Base-by-base conservation (phyloP, 2,888 invertebrate species). In the Arenicola marina region DNA sequence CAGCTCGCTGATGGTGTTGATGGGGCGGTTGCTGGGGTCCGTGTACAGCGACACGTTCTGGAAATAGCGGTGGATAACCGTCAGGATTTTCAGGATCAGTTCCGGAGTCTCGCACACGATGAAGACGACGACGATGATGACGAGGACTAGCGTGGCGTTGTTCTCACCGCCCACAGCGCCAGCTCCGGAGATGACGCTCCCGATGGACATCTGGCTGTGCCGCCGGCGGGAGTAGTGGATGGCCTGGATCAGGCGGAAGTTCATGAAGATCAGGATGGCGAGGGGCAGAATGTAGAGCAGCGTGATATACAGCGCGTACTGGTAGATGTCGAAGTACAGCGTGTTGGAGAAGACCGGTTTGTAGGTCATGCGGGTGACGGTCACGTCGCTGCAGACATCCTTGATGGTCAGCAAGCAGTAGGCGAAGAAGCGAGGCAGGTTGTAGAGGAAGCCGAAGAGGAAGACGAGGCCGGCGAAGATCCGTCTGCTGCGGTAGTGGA, bases 141-240 rank as follows among this genome's bases (percentile, higher is more conserved):
- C 58, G n/a, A 70, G 63, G 7, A 70, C 70, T 24, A 65, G 28
- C 2, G 70, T 66, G 56, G 70, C 70, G 51, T 70, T 70, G 26
- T 56, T 60, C 21, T 70, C 70, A 38, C 58, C 62, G 44, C 54
- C 45, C 18, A 7, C 18, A 18, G 44, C 18, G 44, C 29, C 7
- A 15, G 15, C 11, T 24, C 32, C 11, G 33, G n/a, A 28, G 48
- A 11, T 31, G 2, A n/a, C 28, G 2, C 24, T 26, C n/a, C 34
- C 33, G 33, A 7, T 31, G 2, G 18, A 28, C 2, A 45, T 18
- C 26, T 59, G 33, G 1, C 61, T 34, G 33, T 62, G 62, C 4
- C 51, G 15, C 21, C 57, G 33, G 26, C 57, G 15, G 2, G 66
- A 66, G 18, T 56, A 46, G 48, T 57, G 48, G n/a, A 70, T 70